Percentiles rank a stretch among this genome's conserved stretches.
These are phyloP conservation scores for Mastomys coucha DNA, from an alignment of 2,113 vertebrate species.

Conservation along the genomic window DNA sequence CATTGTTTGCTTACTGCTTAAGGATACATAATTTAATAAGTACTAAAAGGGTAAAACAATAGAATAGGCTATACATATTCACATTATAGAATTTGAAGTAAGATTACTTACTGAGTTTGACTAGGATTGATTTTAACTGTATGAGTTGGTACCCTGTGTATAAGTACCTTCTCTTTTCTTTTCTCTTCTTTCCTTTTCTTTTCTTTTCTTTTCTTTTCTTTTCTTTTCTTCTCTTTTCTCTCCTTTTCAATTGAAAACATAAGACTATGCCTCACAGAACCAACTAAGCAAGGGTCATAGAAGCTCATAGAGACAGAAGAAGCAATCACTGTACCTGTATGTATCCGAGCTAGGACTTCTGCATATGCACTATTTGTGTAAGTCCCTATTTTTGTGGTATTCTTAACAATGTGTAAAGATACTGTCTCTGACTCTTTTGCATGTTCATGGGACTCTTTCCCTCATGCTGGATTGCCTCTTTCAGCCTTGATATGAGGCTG, in stretches of 20 bases:
- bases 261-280: background rate
- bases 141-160: background rate
- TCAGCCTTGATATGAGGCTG: background rate
- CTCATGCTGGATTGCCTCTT: fast-evolving
- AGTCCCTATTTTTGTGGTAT: background rate
- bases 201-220: too few species aligned
- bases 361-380: background rate
- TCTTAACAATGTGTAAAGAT: fast-evolving
- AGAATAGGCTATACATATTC: background rate
- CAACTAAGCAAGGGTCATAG: background rate
- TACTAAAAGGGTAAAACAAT: too few species aligned
- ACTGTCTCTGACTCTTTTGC: background rate
- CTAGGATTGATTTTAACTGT: background rate
- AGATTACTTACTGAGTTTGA: background rate
- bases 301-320: background rate
- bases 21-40: background rate
- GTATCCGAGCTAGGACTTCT: background rate
- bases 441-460: too few species aligned
- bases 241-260: background rate
- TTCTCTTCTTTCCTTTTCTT: too few species aligned
- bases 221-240: fast-evolving
- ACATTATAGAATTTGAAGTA: background rate
- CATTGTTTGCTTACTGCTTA: background rate
- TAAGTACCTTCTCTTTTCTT: too few species aligned
- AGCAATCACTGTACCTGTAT: background rate